Percentiles rank a stretch among this genome's conserved stretches.
These are phyloP conservation scores for Gymnorhina tibicen DNA, from an alignment of 2,113 vertebrate species.

Conservation along the genomic window DNA sequence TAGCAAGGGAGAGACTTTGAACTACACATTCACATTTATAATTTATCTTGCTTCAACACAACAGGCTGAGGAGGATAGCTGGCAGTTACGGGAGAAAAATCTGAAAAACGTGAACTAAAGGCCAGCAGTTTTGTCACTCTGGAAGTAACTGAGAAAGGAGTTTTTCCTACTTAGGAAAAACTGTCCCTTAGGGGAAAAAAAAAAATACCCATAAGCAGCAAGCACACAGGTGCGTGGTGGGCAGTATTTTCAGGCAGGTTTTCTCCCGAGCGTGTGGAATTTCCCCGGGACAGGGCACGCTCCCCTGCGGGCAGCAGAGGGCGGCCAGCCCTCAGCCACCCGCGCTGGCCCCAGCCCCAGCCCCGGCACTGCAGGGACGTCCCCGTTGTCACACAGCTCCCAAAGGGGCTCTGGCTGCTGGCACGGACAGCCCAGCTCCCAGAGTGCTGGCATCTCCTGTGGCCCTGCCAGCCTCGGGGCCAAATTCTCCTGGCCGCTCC, in stretches of 20 bases:
- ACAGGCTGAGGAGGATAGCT: neutral
- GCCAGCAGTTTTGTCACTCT: neutral
- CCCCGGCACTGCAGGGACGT: neutral
- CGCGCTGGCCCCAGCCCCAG: fast-evolving
- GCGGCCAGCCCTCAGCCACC: neutral
- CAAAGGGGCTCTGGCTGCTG: neutral
- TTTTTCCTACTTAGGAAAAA: neutral
- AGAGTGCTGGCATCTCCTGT: neutral
- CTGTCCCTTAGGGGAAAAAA: neutral
- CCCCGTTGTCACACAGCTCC: neutral
- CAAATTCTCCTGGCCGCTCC: neutral
- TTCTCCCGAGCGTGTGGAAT: neutral
- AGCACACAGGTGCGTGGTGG: fast-evolving
- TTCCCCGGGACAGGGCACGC: neutral
- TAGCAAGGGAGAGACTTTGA: neutral
- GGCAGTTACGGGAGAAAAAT: neutral
- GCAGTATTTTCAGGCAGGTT: neutral
- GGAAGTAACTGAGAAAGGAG: neutral
- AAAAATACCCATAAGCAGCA: neutral
- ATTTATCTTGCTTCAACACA: neutral
- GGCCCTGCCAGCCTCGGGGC: neutral
- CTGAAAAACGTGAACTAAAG: neutral
- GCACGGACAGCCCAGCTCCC: neutral
- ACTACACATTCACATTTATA: neutral
- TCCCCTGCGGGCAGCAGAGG: neutral